Conservation (phyloP, 37 sponge, comb jelly and placozoan species). For the Mnemiopsis leidyi region DNA sequence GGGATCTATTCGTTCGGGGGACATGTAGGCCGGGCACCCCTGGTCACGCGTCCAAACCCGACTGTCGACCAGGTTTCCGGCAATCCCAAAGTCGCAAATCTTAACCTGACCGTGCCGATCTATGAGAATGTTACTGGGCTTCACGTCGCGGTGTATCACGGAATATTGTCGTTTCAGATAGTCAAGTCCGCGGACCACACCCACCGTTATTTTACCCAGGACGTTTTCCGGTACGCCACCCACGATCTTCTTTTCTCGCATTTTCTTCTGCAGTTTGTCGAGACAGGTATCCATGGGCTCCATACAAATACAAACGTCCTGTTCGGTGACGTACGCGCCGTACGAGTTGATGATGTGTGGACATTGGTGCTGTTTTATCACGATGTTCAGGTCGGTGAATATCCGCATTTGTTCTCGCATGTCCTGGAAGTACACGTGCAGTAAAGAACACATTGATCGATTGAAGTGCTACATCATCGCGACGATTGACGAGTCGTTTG, state of each 20-base stretch:
- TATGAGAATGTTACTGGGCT: slow-evolving; percentile 32
- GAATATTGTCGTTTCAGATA: slow-evolving; percentile 8
- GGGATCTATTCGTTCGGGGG: slow-evolving; percentile 45
- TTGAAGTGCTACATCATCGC: too few species aligned
- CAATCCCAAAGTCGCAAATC: slow-evolving; percentile 56
- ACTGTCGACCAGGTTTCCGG: slow-evolving; percentile 52
- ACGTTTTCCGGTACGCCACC: slow-evolving; percentile 25
- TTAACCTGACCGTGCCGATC: slow-evolving; percentile 31
- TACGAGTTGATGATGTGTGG: slow-evolving; percentile 44
- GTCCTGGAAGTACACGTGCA: too few species aligned
- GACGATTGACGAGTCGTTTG: too few species aligned
- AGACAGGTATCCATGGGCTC: slow-evolving; percentile 63
- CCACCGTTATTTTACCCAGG: slow-evolving; percentile 52
- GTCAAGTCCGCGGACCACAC: slow-evolving; percentile 3
- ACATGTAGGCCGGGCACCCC: slow-evolving; percentile 57
- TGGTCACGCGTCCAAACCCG: slow-evolving; percentile 24
- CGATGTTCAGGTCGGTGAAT: slow-evolving; percentile 51
- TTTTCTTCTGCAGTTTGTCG: slow-evolving; percentile 7
- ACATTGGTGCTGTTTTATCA: slow-evolving; percentile 41
- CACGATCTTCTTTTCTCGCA: neutral
- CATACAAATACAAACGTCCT: slow-evolving; percentile 62
- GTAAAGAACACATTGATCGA: too few species aligned
- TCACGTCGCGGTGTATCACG: slow-evolving; percentile 60
- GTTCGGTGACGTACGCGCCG: slow-evolving; percentile 49
- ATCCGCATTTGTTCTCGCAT: neutral